phyloP scores from a whole-genome alignment of 2,797 vertebrate species.

The Acipenser oxyrinchus region DNA sequence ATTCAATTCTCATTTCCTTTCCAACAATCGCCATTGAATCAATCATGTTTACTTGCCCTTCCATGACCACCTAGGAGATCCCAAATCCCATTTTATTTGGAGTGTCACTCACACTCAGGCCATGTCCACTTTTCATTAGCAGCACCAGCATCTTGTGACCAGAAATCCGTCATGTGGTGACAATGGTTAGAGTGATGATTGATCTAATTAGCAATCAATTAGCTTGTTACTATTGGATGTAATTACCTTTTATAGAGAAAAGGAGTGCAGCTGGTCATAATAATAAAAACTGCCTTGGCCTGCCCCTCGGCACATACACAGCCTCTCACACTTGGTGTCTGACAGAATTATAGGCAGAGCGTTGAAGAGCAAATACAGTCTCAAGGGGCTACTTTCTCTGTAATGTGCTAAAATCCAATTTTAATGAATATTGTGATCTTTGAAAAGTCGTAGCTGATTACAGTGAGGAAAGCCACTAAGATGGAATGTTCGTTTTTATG shows the following conservation, averaged over 20 bases:
- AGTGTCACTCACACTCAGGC: slow-evolving; percentile 51
- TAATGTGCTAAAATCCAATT: slow-evolving; percentile 72
- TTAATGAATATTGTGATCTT: slow-evolving; percentile 73
- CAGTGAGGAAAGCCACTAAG: not conserved
- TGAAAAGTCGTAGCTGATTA: slow-evolving; percentile 27
- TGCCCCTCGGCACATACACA: slow-evolving; percentile 52
- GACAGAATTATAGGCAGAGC: slow-evolving; percentile 72
- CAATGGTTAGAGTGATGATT: slow-evolving; percentile 87
- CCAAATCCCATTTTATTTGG: slow-evolving; percentile 66
- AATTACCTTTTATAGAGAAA: slow-evolving; percentile 97
- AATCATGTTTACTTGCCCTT: slow-evolving; percentile 74
- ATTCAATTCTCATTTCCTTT: slow-evolving; percentile 84
- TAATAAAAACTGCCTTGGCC: slow-evolving; percentile 81
- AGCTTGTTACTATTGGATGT: slow-evolving; percentile 99
- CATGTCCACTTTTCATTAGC: slow-evolving; percentile 68
- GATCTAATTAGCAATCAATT: slow-evolving; percentile 99
- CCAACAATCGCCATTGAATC: slow-evolving; percentile 74
- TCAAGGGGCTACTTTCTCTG: slow-evolving; percentile 61
- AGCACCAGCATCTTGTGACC: slow-evolving; percentile 64
- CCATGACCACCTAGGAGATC: slow-evolving; percentile 60
- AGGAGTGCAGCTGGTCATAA: slow-evolving; percentile 90
- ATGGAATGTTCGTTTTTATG: slow-evolving; percentile 4
- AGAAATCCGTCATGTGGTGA: slow-evolving; percentile 86
- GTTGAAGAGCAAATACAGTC: slow-evolving; percentile 66
- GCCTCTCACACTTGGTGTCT: slow-evolving; percentile 59